Conservation (phyloP, 2,113 vertebrate genomes). For the Microcebus lehilahytsara region DNA sequence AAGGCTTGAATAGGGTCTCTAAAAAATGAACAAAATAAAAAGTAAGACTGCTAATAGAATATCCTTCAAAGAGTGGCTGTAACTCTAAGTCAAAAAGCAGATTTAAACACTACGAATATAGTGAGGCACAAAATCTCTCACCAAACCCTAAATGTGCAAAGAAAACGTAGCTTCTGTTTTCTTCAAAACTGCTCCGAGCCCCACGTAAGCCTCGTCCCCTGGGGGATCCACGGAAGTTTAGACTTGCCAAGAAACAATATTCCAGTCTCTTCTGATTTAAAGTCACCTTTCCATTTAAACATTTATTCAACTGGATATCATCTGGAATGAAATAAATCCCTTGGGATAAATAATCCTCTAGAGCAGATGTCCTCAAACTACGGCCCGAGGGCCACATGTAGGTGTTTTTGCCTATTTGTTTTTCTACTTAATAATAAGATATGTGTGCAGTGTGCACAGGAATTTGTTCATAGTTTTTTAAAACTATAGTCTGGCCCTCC, state of each 20-base stretch:
- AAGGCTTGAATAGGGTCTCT: neutral
- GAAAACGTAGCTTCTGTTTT: slow-evolving; percentile 18
- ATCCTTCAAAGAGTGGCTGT: neutral
- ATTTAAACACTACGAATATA: neutral
- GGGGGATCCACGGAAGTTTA: neutral
- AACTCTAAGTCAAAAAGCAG: neutral
- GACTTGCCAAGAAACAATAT: neutral
- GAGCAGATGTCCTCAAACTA: too few relatives aligned
- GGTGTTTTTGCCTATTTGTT: too few relatives aligned
- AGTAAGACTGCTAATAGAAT: neutral
- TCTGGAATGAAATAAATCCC: neutral
- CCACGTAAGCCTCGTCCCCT: neutral
- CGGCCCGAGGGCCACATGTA: too few relatives aligned
- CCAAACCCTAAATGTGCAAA: neutral
- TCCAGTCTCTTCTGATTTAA: neutral
- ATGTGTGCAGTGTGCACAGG: too few relatives aligned
- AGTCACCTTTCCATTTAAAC: neutral
- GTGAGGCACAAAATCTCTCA: slow-evolving; percentile 13
- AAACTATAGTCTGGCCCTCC: too few relatives aligned
- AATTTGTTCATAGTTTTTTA: too few relatives aligned
- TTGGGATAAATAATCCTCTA: neutral
- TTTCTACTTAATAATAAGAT: too few relatives aligned
- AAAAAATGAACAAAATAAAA: neutral
- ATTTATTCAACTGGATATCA: neutral
- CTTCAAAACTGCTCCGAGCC: neutral